Evolutionary conservation across 2,888 invertebrate species (phyloP), one percentile per base, ranked within the genome.

Genomic region (Adelphocoris suturalis): DNA sequence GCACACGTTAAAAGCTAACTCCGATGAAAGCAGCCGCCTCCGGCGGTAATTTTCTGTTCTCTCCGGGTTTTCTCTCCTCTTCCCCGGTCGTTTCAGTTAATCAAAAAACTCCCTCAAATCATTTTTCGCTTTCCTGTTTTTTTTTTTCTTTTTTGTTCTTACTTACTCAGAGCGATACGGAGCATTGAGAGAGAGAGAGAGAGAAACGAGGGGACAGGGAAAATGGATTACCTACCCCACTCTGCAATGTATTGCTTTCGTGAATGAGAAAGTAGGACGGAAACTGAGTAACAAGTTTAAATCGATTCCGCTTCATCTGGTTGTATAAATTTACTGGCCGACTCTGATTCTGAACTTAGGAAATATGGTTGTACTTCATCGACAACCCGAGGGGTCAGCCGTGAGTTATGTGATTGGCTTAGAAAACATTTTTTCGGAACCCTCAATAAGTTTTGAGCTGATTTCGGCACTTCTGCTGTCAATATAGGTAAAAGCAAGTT

Each of bases 51-150:
- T 61, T 61, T 61, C 61, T 19, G 61, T 19, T 19, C n/a, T 61
- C n/a, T 2, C n/a, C 19, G 3, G 7, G 37, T 37, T 37, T 9
- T 19, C n/a, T 19, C n/a, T 19, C 13, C 61, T 9, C 61, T 19
- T 4, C 61, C n/a, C n/a, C 61, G 3, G 61, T 19, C 9, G 61
- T 19, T 16, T 9, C 61, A 19, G n/a, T 61, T 61, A 61, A 61
- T 61, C 14, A 61, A 61, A 61, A 61, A 61, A 61, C n/a, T 16
- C 61, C n/a, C n/a, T 61, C n/a, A 19, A 61, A 61, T 61, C 61
- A 19, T 61, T 19, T 19, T 61, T 14, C 52, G 52, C 52, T 16
- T 16, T 52, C 16, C 52, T 37, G 37, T 37, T 37, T 37, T 37
- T 37, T 37, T 37, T 37, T 37, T 37, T 7, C 3, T 37, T 37